Base-by-base conservation (phyloP, 2,797 vertebrate genomes). In the Peromyscus nudipes region DNA sequence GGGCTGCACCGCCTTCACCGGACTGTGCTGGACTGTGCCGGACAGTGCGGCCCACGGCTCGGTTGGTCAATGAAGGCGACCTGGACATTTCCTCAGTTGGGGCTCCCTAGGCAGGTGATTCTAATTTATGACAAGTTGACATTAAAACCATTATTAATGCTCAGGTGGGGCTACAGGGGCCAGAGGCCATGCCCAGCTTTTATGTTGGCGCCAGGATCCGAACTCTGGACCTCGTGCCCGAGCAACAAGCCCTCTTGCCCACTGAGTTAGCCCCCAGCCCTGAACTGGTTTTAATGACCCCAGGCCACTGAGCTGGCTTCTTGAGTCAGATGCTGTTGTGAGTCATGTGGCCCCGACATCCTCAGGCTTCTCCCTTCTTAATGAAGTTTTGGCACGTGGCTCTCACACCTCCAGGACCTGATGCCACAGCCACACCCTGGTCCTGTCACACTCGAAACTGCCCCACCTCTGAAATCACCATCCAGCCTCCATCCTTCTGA, bases 381-480 rank as follows among this genome's bases (percentile, higher is more conserved):
- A 37, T 52, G 92, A 89, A 49, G 73, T 84, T 62, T 6, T 60
- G 94, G 75, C 52, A 12, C 7, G 11, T 49, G 16, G n/a, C 76
- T 92, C 29, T 37, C 2, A 21, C 82, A 62, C 34, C 43, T 88
- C 49, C 49, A n/a, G 46, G 82, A 79, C 91, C 81, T 25, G 34
- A n/a, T 27, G 40, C 62, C 29, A 3, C 4, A n/a, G 87, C 75
- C 92, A 79, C 94, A 2, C 95, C 96, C 73, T 0, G 31, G 65
- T 25, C 73, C 73, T 93, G 92, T 91, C 95, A 94, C 96, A 95
- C 82, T 79, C 8, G 85, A 95, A 97, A 96, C 95, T 40, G 82
- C 94, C 37, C 96, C 92, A 60, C 96, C 97, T 77, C 55, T 49
- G 92, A 73, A 37, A 57, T 91, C 1, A 14, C 77, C 25, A 75